Evolutionary conservation across 2,888 invertebrate species (phyloP).

Genomic region (Nudaria mundana): DNA sequence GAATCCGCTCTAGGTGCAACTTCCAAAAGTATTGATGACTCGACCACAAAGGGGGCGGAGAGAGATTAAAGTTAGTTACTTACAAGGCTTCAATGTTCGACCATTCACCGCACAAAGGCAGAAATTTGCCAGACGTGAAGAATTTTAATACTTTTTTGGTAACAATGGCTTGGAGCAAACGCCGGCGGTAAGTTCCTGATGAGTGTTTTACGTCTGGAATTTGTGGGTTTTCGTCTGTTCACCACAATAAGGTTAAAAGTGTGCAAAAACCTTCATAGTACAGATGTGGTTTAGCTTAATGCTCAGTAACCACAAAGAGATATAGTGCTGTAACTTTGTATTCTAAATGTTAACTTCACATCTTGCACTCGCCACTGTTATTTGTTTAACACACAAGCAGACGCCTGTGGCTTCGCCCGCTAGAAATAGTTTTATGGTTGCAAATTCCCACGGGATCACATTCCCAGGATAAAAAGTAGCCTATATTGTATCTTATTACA

Average conservation of each 20-base stretch:
- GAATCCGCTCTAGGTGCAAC: conserved; percentile 49
- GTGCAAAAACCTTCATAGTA: conserved; percentile 41
- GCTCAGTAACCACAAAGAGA: conserved; percentile 32
- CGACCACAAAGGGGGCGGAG: conserved; percentile 56
- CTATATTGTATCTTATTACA: no score
- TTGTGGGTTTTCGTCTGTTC: conserved; percentile 44
- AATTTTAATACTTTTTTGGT: conserved; percentile 58
- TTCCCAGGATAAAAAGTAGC: no score
- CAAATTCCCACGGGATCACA: no score
- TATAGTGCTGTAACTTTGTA: conserved; percentile 36
- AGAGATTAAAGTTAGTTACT: conserved; percentile 69
- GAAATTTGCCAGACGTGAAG: conserved; percentile 63
- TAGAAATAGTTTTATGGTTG: no score
- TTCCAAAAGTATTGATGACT: conserved; percentile 68
- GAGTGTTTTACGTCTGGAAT: conserved; percentile 58
- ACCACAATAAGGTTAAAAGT: conserved; percentile 54
- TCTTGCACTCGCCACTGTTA: no score
- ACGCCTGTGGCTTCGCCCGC: no score
- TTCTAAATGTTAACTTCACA: no score
- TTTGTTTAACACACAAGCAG: no score
- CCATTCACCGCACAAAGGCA: conserved; percentile 55
- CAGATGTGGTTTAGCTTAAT: conserved; percentile 44
- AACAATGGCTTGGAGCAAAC: conserved; percentile 53
- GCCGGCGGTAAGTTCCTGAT: conserved; percentile 45
- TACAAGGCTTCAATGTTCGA: conserved; percentile 60